These are phyloP conservation scores for Armadillidium nasatum DNA, from an alignment of 1,140 invertebrate genomes.

Conservation along the genomic window DNA sequence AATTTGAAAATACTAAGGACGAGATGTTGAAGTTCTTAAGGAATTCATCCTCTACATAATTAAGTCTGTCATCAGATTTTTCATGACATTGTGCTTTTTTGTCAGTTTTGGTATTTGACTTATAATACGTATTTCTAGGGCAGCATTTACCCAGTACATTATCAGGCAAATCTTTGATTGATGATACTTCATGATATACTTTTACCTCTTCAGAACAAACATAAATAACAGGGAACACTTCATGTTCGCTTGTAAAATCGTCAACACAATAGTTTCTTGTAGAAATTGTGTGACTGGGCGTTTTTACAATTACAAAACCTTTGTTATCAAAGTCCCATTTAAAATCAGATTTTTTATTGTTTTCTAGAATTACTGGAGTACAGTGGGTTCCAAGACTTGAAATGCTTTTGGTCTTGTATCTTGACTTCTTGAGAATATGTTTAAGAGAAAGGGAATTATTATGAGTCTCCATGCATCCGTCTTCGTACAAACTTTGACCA, in stretches of 20 bases:
- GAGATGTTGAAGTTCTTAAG: neutral
- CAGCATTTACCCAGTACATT: neutral
- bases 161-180: neutral
- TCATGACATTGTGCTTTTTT: neutral
- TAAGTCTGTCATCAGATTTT: neutral
- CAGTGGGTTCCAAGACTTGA: neutral
- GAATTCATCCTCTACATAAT: neutral
- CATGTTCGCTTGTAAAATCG: neutral
- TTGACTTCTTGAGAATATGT: neutral
- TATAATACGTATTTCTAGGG: neutral
- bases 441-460: neutral
- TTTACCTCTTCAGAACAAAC: neutral
- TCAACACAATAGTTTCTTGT: neutral
- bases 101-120: neutral
- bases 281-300: neutral
- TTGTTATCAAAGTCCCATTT: neutral
- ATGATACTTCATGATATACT: neutral
- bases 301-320: neutral
- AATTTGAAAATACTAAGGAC: neutral
- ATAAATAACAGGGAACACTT: neutral
- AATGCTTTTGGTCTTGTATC: neutral
- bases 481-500: neutral
- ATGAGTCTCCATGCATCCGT: neutral
- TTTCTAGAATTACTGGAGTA: neutral
- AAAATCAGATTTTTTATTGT: neutral